A percentile compares a stretch with the other conserved stretches of the same genome.
Conservation (phyloP, 2,797 vertebrate genomes). For the Glossophaga mutica region DNA sequence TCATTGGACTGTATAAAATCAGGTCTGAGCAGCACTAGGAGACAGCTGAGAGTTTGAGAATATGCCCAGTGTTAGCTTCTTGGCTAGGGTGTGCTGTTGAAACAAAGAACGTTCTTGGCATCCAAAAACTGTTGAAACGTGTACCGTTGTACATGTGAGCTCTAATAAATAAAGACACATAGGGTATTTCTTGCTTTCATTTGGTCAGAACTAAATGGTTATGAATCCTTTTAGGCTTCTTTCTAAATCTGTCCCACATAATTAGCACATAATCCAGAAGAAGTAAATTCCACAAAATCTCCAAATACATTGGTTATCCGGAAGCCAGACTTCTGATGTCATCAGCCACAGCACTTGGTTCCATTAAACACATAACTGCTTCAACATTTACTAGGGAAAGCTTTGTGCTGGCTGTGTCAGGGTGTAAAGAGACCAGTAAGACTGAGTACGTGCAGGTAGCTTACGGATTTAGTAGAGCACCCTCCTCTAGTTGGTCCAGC, state of each 20-base stretch:
- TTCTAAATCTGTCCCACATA: neutral
- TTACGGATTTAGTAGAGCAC: neutral
- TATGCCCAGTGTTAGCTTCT: slow-evolving; percentile 33
- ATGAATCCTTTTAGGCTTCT: neutral
- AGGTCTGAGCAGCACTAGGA: slow-evolving; percentile 61
- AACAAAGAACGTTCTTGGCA: slow-evolving; percentile 41
- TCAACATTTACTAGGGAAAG: neutral
- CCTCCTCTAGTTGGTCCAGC: neutral
- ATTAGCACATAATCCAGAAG: neutral
- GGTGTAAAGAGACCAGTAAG: neutral
- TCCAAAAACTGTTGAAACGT: neutral
- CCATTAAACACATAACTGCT: neutral
- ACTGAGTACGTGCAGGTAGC: neutral
- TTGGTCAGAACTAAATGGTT: slow-evolving; percentile 8
- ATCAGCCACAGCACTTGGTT: neutral
- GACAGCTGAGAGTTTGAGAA: slow-evolving; percentile 46
- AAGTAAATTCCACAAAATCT: neutral
- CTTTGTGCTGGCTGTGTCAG: neutral
- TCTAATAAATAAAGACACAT: neutral
- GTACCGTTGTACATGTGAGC: neutral
- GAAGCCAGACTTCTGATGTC: neutral
- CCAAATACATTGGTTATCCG: neutral
- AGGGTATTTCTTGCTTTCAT: neutral
- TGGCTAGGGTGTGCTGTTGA: slow-evolving; percentile 17
- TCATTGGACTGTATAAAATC: slow-evolving; percentile 21